Percentiles rank a stretch among this genome's conserved stretches.
Evolutionary conservation across 2,888 invertebrate genomes (phyloP).

Genomic region (Tetrapedia diversipes): DNA sequence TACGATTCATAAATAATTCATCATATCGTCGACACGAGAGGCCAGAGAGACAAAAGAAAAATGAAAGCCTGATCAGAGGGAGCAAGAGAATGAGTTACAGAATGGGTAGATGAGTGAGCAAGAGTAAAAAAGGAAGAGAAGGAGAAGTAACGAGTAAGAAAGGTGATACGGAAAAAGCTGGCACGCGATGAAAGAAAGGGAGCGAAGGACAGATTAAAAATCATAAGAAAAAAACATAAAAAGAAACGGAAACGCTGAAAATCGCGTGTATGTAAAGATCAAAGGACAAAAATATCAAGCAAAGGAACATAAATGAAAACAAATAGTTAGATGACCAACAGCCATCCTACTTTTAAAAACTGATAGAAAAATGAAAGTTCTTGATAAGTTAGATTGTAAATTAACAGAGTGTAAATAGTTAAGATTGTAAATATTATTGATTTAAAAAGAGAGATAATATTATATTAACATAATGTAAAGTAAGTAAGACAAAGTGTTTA

Average conservation of each 20-base stretch:
- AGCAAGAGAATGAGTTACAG: constrained; percentile 16
- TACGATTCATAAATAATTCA: constrained; percentile 75
- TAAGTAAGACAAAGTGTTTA: too few species aligned
- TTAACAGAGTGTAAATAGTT: too few species aligned
- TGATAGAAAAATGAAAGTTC: background rate
- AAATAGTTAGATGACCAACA: background rate
- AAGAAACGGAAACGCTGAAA: constrained; percentile 2
- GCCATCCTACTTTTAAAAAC: background rate
- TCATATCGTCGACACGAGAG: constrained; percentile 51
- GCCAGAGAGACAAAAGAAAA: constrained; percentile 22
- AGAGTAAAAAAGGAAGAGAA: background rate
- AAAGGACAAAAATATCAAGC: background rate
- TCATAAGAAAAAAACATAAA: background rate
- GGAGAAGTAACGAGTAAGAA: background rate
- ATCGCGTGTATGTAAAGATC: constrained; percentile 13
- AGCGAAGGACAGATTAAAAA: constrained; percentile 16
- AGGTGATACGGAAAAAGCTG: background rate
- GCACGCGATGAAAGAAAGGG: constrained; percentile 4
- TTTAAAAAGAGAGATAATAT: too few species aligned
- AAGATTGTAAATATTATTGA: too few species aligned
- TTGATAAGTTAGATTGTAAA: background rate
- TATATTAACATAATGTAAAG: too few species aligned
- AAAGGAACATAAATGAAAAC: constrained; percentile 6
- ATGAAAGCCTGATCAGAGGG: constrained; percentile 9
- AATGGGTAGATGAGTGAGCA: constrained; percentile 4